Base-by-base conservation (phyloP, 1,140 invertebrate species). In the Archivesica marissinica region DNA sequence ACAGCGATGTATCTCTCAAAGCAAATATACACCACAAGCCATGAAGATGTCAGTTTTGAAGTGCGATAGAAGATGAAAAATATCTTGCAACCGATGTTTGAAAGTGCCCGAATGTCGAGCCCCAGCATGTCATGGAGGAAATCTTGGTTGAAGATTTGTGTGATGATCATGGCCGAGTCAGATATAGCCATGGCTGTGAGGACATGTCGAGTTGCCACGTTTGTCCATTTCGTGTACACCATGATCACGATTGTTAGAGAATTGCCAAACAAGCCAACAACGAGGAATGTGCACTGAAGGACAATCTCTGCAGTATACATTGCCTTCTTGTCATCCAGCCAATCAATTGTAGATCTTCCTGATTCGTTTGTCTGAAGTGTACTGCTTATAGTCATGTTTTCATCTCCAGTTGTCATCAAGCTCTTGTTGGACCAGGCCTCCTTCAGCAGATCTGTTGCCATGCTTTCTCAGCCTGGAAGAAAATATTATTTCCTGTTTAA, bases 1-100 rank as follows among this genome's bases (percentile, higher is more conserved):
- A 89, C 80, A 50, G 87, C 86, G n/a, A 89, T 25, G 35, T 88
- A 86, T 30, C 88, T 74, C 54, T 89, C 88, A 23, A 88, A 20
- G 72, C 84, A 72, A 25, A 89, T 25, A 39, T 82, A 64, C n/a
- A 88, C 77, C 3, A 89, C 74, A n/a, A 89, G 78, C 85, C 88
- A 89, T 9, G 88, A 80, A 4, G 87, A 88, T 4, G 87, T 75
- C 87, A 88, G 78, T 76, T 89, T 89, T 30, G 78, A 61, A 3
- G 85, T 87, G 7, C 66, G 47, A 38, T 33, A 88, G 50, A 85
- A 15, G 30, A 68, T 54, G 56, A 77, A 89, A 39, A 88, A 89
- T 7, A 83, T 20, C 35, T 85, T 81, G 66, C 88, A 88, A 6
- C 72, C 66, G 0, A 85, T 17, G 20, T 39, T 9, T 6, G 80